Base-by-base conservation (phyloP, 2,888 invertebrate genomes). In the Dynastes maya region DNA sequence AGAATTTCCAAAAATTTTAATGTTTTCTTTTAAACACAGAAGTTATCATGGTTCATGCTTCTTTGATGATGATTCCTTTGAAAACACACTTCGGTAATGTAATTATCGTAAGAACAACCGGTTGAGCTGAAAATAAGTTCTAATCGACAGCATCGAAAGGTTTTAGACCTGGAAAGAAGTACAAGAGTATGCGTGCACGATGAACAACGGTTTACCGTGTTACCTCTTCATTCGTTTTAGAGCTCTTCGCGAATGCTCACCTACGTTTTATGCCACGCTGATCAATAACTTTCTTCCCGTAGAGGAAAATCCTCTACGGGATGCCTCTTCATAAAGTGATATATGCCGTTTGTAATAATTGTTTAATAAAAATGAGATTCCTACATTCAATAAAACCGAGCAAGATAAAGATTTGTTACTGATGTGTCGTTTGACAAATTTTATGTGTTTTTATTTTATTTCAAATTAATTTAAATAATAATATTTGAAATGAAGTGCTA, bases 11-110 rank as follows among this genome's bases (percentile, higher is more conserved):
- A n/a, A 53, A 16, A 53, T n/a, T 4, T 8, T 9, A n/a, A 16
- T 16, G 5, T 16, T 53, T 53, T 53, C 4, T n/a, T 53, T n/a
- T 53, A 2, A 53, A 53, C n/a, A 6, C 4, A n/a, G 1, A 53
- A 5, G 16, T 53, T 53, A 16, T 16, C 1, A n/a, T 53, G 11
- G 11, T 51, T n/a, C n/a, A n/a, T 51, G 11, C 51, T 51, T 51
- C n/a, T 51, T n/a, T 13, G 51, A 13, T 51, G 51, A 51, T 13
- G 51, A 13, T 51, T 51, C 51, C 9, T 51, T 27, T 29, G 51
- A 70, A 70, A 70, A 53, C 65, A 68, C 49, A 68, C 68, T 70
- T 70, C 29, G 27, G 32, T 51, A 70, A 70, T 53, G 29, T 53
- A 53, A 53, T 53, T 70, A 49, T 29, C 29, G 40, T 40, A 27